Base-by-base conservation (phyloP, 2,888 invertebrate genomes). In the Plebejus argus region DNA sequence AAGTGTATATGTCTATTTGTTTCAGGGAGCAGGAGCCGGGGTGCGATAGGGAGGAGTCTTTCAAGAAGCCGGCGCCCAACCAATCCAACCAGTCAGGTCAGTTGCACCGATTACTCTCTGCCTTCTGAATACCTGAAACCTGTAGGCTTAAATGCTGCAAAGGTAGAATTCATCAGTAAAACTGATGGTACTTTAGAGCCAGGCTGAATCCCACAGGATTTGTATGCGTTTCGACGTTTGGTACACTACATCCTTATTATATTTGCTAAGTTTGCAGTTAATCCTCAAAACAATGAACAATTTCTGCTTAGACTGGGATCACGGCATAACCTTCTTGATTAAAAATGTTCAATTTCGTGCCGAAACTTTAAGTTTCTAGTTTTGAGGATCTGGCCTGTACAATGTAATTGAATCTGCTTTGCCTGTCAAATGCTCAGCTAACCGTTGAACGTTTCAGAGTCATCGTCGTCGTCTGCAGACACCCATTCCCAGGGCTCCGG, bases 401-500 rank as follows among this genome's bases (percentile, higher is more conserved):
- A 39, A 39, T 39, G 39, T 8, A 39, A 39, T 10, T 39, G 8
- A 39, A 39, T 39, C 39, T 39, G 39, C 39, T 8, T 39, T 10
- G 8, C 0, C 39, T 58, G 1, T 20, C 4, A 23, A 61, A 45
- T 45, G 45, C 45, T 45, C 12, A 45, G 10, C 12, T 1, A 10
- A 61, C 12, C 8, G 5, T 33, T 18, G 6, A 15, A 66, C 28
- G 28, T 78, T 78, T 3, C 86, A 93, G 93, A 91, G 74, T 92
- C 93, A 0, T 91, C 92, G 0, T 88, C 93, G n/a, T 93, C 93
- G 8, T 94, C 93, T 39, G 93, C 93, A 78, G 93, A 93, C 85
- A 94, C 93, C 78, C 90, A 88, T 39, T 93, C 93, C 53, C 93
- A 93, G 83, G 93, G 93, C 18, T 93, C 93, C 58, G 92, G 90